Base-by-base conservation (phyloP, 2,113 vertebrate genomes). In the Petroica traversi region DNA sequence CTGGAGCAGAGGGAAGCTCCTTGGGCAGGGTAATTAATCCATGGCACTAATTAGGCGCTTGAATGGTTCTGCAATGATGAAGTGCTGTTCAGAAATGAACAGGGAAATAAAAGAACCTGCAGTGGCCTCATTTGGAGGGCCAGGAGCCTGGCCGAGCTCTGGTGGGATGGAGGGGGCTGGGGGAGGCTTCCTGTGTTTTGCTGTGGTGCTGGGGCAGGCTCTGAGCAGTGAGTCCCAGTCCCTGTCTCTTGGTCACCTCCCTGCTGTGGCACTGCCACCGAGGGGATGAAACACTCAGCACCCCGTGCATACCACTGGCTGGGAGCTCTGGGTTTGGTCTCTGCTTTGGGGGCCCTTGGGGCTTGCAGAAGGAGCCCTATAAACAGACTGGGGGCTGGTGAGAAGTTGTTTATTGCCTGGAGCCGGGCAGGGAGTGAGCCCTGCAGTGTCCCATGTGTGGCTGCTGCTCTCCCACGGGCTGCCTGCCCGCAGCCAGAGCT, bases 251-350 rank as follows among this genome's bases (percentile, higher is more conserved):
- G n/a, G 48, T 48, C 69, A 28, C 58, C 57, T 62, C 51, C 43
- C 28, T 14, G 41, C 1, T 5, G 20, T 4, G 12, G 36, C 43
- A 8, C 34, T 45, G 55, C 25, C 28, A 19, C 9, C 8, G 0
- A 2, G 18, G 41, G 43, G 61, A 6, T 5, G 14, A 12, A 0
- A 3, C 59, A 34, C 59, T 52, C 1, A 1, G 46, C 3, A 3
- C 16, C 33, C 31, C 0, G 0, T 1, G 0, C 1, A 0, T 40
- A 24, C 28, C 28, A 1, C 43, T 3, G 34, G 55, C 61, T 2
- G 0, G 79, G 12, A 82, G 55, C 45, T 40, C 41, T 9, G 9
- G 36, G 20, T 8, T 57, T 33, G 85, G n/a, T 12, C 25, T 23
- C 4, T 28, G 4, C 40, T 40, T 33, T 34, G 20, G 19, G 4